Evolutionary conservation across 2,113 vertebrate species (phyloP), one percentile per base, ranked within the genome.

Genomic region (Rhea pennata): DNA sequence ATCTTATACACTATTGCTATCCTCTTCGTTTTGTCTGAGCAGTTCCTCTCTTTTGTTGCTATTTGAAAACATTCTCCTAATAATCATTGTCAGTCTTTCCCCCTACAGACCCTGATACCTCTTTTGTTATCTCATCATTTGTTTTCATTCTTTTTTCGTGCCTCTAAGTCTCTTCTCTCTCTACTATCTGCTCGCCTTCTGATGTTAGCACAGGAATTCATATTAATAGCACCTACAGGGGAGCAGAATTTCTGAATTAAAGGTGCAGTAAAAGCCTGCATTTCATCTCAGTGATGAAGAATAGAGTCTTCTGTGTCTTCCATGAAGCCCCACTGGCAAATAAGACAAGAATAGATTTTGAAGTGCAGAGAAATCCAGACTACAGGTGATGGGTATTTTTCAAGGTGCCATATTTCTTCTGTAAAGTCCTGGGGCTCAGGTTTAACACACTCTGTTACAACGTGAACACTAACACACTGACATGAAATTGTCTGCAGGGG

Each of bases 351-450:
- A 31, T 2, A 46, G 4, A 12, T 58, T 91, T 62, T 72, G 65
- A 73, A 81, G 46, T 1, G 0, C 59, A 64, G n/a, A 42, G 29
- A 72, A 93, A 72, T 12, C 2, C 12, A 44, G 64, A 59, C 9
- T 0, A 24, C 23, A 62, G 29, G 12, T 15, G 26, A 70, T 10
- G 7, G 39, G 15, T 65, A 15, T 76, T 86, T 94, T 80, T 24
- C 40, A 56, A 79, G 19, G 14, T 27, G 39, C 12, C 22, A 33
- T 0, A 0, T 85, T 90, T 84, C 21, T 15, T 72, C 24, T 5
- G 1, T 0, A 0, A 27, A 4, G 12, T 84, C 56, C 77, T 81
- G 48, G 10, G 50, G 9, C 42, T 87, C 39, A 54, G 51, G 16
- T 26, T 17, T 56, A 48, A 61, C 24, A 46, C 17, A 50, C 3